phyloP scores from a whole-genome alignment of 2,113 vertebrate species.

The Ammodytes marinus region DNA sequence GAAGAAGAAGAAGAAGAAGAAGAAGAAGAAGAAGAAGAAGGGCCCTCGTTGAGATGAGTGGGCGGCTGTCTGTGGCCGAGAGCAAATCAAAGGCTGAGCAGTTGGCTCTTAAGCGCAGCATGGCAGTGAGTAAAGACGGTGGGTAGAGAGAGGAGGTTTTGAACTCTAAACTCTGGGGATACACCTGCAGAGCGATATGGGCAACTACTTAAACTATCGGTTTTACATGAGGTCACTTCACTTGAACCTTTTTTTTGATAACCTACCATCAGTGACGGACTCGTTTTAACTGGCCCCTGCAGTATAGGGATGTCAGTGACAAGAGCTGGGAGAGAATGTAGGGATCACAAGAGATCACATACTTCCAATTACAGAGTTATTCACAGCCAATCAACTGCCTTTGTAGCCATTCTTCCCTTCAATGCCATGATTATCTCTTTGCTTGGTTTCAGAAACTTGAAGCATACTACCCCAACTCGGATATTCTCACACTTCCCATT shows the following conservation, averaged over 20 bases:
- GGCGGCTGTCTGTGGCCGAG: conserved; percentile 24
- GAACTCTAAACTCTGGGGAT: conserved; percentile 10
- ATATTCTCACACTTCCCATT: no score
- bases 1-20: no score
- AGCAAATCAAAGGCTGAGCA: conserved; percentile 34
- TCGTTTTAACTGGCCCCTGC: no score
- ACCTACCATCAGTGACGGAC: no score
- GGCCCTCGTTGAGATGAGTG: conserved; percentile 26
- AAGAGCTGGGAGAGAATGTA: no score
- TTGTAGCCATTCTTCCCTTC: not conserved
- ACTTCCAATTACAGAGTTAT: not conserved
- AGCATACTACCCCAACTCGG: not conserved
- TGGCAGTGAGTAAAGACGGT: conserved; percentile 7
- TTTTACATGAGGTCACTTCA: no score
- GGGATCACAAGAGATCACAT: not conserved
- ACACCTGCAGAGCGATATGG: conserved; percentile 7
- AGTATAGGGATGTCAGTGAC: not conserved
- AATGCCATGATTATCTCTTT: conserved; percentile 9
- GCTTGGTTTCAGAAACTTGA: conserved; percentile 20
- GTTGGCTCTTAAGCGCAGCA: not conserved
- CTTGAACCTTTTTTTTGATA: no score
- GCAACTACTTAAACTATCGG: no score
- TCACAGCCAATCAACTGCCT: not conserved
- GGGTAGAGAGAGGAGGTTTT: not conserved
- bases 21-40: no score